Conservation (phyloP, 2,797 vertebrate species). For the Lateolabrax maculatus region DNA sequence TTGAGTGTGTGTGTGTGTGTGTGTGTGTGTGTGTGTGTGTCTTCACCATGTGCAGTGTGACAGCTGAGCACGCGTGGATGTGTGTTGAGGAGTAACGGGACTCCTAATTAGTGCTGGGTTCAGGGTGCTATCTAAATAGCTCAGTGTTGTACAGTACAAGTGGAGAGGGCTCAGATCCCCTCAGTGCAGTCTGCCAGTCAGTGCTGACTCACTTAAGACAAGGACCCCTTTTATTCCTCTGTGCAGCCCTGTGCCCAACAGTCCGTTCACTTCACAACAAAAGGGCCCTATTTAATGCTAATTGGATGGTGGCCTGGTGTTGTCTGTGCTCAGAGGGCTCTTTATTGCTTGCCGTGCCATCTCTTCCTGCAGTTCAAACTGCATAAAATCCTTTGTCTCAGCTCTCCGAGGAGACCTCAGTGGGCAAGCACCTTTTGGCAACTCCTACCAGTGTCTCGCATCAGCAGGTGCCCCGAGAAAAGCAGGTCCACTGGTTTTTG, state of each 20-base stretch:
- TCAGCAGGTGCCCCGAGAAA: slow-evolving; percentile 38
- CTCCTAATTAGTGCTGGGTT: slow-evolving; percentile 65
- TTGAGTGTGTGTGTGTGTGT: slow-evolving; percentile 17
- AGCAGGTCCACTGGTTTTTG: slow-evolving; percentile 39
- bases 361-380: slow-evolving; percentile 59
- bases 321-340: slow-evolving; percentile 57
- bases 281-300: slow-evolving; percentile 66
- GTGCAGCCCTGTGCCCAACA: slow-evolving; percentile 67
- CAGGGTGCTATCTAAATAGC: slow-evolving; percentile 60
- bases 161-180: slow-evolving; percentile 63
- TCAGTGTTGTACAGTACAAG: slow-evolving; percentile 72
- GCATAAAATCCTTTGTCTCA: slow-evolving; percentile 50
- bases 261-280: slow-evolving; percentile 67
- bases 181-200: slow-evolving; percentile 68
- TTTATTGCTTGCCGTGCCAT: slow-evolving; percentile 62
- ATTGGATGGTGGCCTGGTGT: slow-evolving; percentile 68
- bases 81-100: slow-evolving; percentile 44
- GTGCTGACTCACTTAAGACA: slow-evolving; percentile 74
- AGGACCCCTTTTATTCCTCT: slow-evolving; percentile 69
- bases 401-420: slow-evolving; percentile 40
- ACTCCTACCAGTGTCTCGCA: slow-evolving; percentile 29
- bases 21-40: slow-evolving; percentile 20
- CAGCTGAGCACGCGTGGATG: slow-evolving; percentile 43
- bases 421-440: slow-evolving; percentile 51
- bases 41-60: slow-evolving; percentile 22